These are phyloP conservation scores for Podarcis raffonei DNA, from an alignment of 2,113 vertebrate genomes.

Conservation along the genomic window DNA sequence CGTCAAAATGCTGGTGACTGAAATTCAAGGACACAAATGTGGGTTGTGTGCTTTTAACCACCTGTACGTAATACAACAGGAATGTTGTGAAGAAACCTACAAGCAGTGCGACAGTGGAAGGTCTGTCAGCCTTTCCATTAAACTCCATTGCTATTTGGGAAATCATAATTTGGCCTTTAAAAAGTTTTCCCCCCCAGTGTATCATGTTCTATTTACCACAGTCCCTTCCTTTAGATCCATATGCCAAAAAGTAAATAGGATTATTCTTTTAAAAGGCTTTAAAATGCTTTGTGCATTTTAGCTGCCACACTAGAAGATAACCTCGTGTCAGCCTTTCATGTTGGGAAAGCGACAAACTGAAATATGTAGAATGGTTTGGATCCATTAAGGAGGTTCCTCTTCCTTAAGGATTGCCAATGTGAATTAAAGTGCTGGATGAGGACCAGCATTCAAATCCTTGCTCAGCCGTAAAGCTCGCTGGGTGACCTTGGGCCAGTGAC, in stretches of 20 bases:
- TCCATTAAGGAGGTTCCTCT: not conserved
- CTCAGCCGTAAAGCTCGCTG: too few relatives aligned
- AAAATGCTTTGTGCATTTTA: not conserved
- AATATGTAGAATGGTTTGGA: not conserved
- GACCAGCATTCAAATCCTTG: too few relatives aligned
- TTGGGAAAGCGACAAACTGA: not conserved
- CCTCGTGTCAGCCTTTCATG: not conserved
- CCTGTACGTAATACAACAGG: slow-evolving; percentile 45
- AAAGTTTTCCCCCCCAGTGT: too few relatives aligned
- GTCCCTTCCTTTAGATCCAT: not conserved
- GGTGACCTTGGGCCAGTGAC: too few relatives aligned
- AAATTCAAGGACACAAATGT: slow-evolving; percentile 30
- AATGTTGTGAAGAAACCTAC: slow-evolving; percentile 50
- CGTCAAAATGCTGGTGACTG: not conserved
- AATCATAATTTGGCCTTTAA: not conserved
- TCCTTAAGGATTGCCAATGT: not conserved
- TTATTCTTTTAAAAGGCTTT: not conserved
- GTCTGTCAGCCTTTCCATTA: slow-evolving; percentile 23
- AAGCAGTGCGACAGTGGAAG: slow-evolving; percentile 19
- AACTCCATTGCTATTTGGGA: slow-evolving; percentile 4
- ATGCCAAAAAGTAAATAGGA: not conserved
- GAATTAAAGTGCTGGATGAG: too few relatives aligned
- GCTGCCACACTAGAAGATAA: not conserved
- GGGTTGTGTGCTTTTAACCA: slow-evolving; percentile 39
- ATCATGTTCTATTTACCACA: not conserved